A percentile compares a stretch with the other conserved stretches of the same genome.
Conservation (phyloP, 2,113 vertebrate species). For the Patagioenas fasciata region DNA sequence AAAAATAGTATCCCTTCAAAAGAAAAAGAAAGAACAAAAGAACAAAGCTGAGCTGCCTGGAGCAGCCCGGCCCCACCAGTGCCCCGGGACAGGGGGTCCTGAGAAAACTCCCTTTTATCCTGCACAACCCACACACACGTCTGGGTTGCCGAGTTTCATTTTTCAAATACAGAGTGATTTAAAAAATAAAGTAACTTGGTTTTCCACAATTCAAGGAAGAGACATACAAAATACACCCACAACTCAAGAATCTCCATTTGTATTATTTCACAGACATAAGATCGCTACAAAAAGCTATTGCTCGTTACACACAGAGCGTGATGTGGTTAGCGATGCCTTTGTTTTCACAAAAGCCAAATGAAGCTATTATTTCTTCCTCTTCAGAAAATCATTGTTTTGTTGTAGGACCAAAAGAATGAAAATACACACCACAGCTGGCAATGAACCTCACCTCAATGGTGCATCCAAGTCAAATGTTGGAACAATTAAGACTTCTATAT, state of each 20-base stretch:
- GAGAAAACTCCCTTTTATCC: not conserved
- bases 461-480: not conserved
- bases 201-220: not conserved
- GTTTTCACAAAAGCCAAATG: not conserved
- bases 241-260: not conserved
- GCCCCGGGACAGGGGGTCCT: not conserved
- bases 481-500: not conserved
- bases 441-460: not conserved
- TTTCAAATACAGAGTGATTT: not conserved
- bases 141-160: not conserved
- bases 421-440: not conserved
- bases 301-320: not conserved
- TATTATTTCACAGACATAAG: not conserved
- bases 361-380: constrained; percentile 31
- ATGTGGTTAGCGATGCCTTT: not conserved
- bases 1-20: not conserved
- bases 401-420: constrained; percentile 13
- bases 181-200: not conserved
- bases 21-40: not conserved
- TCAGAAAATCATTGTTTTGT: not conserved
- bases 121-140: not conserved
- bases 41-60: not conserved
- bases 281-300: not conserved
- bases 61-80: not conserved
- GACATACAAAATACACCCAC: not conserved